These are phyloP conservation scores for Vollenhovia emeryi DNA, from an alignment of 1,140 invertebrate genomes.

Conservation along the genomic window DNA sequence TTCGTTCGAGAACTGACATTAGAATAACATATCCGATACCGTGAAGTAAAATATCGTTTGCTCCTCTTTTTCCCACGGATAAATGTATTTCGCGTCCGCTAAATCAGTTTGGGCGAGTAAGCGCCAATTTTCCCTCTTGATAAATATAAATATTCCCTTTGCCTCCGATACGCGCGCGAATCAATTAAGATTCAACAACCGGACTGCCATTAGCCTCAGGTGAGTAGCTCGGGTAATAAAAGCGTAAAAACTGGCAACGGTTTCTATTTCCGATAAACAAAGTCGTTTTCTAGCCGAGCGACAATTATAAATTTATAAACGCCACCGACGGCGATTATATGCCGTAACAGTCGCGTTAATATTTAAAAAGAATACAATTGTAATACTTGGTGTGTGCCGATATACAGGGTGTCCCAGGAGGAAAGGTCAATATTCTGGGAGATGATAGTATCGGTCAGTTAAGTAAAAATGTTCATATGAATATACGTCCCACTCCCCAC, in stretches of 20 bases:
- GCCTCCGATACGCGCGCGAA: background rate
- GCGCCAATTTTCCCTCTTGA: background rate
- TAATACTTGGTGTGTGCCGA: too few relatives aligned
- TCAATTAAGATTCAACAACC: background rate
- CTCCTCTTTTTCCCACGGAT: background rate
- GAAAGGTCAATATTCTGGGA: too few relatives aligned
- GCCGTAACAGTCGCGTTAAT: too few relatives aligned
- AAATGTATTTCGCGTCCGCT: background rate
- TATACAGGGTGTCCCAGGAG: too few relatives aligned
- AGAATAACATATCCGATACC: constrained; percentile 20
- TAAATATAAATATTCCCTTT: background rate
- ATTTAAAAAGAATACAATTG: too few relatives aligned
- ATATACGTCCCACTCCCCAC: too few relatives aligned
- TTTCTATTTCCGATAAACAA: background rate
- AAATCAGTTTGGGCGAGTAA: background rate
- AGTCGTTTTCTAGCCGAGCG: background rate
- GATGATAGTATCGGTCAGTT: too few relatives aligned
- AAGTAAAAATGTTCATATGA: too few relatives aligned
- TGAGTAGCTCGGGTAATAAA: background rate
- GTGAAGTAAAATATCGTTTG: background rate
- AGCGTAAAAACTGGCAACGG: background rate
- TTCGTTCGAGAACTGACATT: constrained; percentile 19
- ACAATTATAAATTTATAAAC: background rate
- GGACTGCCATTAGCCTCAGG: background rate
- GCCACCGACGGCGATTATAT: background rate